Evolutionary conservation across 1,140 invertebrate genomes (phyloP).

Genomic region (Aphelinus atriplicis): DNA sequence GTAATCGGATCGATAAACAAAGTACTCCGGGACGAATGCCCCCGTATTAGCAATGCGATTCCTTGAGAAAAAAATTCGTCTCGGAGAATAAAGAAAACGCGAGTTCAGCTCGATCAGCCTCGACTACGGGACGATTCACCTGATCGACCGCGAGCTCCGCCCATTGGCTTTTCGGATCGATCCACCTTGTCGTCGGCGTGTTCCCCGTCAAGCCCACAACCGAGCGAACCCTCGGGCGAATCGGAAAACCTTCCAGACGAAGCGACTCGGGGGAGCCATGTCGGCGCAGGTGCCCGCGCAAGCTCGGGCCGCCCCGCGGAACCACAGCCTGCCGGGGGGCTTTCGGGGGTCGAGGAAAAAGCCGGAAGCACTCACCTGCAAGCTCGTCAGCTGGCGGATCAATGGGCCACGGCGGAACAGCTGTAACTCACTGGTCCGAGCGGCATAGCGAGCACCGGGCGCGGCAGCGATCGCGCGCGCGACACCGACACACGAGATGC

Average conservation of each 20-base stretch:
- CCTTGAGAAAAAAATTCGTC: conserved; percentile 42
- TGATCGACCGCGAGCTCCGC: conserved; percentile 2
- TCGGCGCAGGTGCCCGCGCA: conserved; percentile 7
- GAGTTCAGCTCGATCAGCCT: conserved; percentile 47
- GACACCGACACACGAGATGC: no score
- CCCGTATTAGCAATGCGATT: no score
- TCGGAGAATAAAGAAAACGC: conserved; percentile 55
- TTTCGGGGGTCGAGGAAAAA: conserved; percentile 11
- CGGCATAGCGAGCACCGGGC: conserved; percentile 35
- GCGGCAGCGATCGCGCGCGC: no score
- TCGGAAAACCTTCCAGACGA: background rate
- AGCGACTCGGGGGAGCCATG: conserved; percentile 17
- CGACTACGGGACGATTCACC: conserved; percentile 37
- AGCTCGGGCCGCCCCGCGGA: no score
- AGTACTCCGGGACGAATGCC: background rate
- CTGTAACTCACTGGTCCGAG: no score
- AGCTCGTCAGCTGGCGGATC: conserved; percentile 51
- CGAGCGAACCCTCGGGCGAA: conserved; percentile 29
- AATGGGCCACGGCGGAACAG: conserved; percentile 46
- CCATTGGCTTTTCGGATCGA: background rate
- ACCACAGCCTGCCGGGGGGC: background rate
- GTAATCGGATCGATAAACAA: background rate
- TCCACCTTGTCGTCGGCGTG: no score
- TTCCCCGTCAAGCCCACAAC: background rate
- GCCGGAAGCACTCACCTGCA: background rate